These are phyloP conservation scores for Muricea muricata DNA, from an alignment of 92 coral and sea anemone genomes.

Conservation along the genomic window DNA sequence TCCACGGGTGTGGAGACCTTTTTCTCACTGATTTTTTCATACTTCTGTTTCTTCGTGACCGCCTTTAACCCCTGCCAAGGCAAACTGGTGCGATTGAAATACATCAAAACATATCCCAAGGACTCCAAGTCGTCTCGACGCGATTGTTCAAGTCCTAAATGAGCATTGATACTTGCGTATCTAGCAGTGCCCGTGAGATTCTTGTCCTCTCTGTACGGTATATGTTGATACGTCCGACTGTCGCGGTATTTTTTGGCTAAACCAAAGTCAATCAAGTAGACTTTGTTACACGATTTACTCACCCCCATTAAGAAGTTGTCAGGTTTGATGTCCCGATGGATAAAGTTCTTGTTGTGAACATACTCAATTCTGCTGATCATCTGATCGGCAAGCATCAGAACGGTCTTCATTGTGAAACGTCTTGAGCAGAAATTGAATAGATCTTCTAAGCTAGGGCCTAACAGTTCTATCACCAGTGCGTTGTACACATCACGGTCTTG, in stretches of 20 bases:
- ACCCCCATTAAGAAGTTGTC: conserved; percentile 99
- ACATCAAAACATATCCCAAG: conserved; percentile 96
- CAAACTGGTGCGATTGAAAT: conserved; percentile 94
- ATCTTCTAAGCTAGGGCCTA: conserved; percentile 98
- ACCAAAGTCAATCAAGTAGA: conserved; percentile 97
- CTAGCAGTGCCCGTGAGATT: conserved; percentile 98
- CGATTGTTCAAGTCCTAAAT: conserved; percentile 96
- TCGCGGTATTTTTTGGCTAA: conserved; percentile 97
- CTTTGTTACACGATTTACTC: conserved; percentile 95
- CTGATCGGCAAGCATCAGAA: conserved; percentile 98
- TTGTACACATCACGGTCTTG: conserved; percentile 94
- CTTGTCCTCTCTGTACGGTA: conserved; percentile 98
- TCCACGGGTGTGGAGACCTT: conserved; percentile 99
- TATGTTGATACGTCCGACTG: conserved; percentile 89
- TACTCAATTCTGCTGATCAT: conserved; percentile 98
- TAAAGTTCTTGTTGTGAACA: conserved; percentile 99
- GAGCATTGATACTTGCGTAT: conserved; percentile 97
- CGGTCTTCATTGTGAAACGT: conserved; percentile 99
- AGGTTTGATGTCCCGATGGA: conserved; percentile 98
- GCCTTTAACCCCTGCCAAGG: conserved; percentile 99
- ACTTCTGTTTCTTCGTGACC: conserved; percentile 96
- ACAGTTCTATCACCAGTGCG: conserved; percentile 94
- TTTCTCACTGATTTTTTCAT: conserved; percentile 99
- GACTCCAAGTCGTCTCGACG: conserved; percentile 98
- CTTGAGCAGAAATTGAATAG: conserved; percentile 99